Evolutionary conservation across 1,140 invertebrate genomes (phyloP).

Genomic region (Cydia splendana): DNA sequence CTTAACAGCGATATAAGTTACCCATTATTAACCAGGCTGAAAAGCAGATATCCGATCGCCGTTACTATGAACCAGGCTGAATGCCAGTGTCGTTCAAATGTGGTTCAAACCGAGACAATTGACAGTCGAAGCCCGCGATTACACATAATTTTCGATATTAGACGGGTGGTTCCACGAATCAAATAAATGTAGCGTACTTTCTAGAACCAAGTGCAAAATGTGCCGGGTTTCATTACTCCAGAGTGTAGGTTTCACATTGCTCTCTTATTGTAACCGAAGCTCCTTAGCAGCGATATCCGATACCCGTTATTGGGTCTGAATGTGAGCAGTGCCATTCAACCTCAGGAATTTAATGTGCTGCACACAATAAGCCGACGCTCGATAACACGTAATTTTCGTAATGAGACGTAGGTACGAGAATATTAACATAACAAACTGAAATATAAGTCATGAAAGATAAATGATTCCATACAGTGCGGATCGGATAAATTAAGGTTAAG

Average conservation of each 20-base stretch:
- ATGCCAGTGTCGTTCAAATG: conserved; percentile 51
- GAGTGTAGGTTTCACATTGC: not conserved
- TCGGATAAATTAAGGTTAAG: too few species aligned
- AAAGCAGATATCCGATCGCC: not conserved
- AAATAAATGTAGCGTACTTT: not conserved
- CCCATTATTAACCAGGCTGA: not conserved
- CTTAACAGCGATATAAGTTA: too few species aligned
- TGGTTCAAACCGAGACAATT: conserved; percentile 45
- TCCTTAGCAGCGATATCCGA: not conserved
- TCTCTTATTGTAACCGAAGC: not conserved
- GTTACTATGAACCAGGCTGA: too few species aligned
- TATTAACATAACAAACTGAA: not conserved
- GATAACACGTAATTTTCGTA: conserved; percentile 4
- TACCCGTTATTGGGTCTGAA: not conserved
- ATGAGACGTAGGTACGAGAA: not conserved
- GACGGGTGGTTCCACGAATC: conserved; percentile 37
- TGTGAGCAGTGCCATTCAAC: not conserved
- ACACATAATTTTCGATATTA: conserved; percentile 50
- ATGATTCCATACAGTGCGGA: too few species aligned
- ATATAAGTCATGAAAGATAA: too few species aligned
- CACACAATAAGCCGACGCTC: not conserved
- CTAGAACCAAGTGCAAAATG: not conserved
- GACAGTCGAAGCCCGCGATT: conserved; percentile 35
- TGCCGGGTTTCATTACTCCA: not conserved
- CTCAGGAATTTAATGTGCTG: not conserved